Evolutionary conservation across 1,140 invertebrate genomes (phyloP), one percentile per base, ranked within the genome.

Genomic region (Coptotermes formosanus): DNA sequence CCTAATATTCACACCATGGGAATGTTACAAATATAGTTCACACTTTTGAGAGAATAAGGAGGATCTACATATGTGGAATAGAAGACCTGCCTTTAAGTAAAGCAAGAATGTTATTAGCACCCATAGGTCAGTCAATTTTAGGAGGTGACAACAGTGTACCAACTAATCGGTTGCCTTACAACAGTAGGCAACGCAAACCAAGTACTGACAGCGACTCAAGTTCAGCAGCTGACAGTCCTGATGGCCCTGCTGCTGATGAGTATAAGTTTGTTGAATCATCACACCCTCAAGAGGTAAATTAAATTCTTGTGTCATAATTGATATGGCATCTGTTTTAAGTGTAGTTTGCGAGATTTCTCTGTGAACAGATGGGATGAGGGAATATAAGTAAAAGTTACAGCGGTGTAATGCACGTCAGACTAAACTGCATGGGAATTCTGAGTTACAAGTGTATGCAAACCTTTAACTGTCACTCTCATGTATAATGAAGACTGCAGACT

Each of bases 191-290:
- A 85, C 64, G 88, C 38, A 85, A 86, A 82, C 88, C 88, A 19
- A 89, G 88, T 85, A 87, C 52, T n/a, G 89, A 89, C 45, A 89
- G 89, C 86, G 88, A 89, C 48, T 55, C 86, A 21, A 89, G 88
- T 75, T 84, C 86, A 85, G 85, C 81, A 14, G 86, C 86, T 25
- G 88, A 87, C 75, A 87, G 88, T 85, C 82, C 85, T 23, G 87
- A 89, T 38, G 88, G 88, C 23, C 88, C 88, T n/a, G 86, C 86
- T 45, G 86, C 87, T 44, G 89, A 91, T 82, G 90, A 91, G 85
- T 90, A 89, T 87, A 88, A 88, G 32, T 90, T 91, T 85, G 86
- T 87, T 19, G 90, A 91, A 86, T 32, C 84, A 32, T 83, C 87
- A 43, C 90, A 91, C 88, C 87, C 90, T 82, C 59, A 88, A 45